phyloP scores from a whole-genome alignment of 2,888 invertebrate genomes.

The Gnatocerus cornutus region DNA sequence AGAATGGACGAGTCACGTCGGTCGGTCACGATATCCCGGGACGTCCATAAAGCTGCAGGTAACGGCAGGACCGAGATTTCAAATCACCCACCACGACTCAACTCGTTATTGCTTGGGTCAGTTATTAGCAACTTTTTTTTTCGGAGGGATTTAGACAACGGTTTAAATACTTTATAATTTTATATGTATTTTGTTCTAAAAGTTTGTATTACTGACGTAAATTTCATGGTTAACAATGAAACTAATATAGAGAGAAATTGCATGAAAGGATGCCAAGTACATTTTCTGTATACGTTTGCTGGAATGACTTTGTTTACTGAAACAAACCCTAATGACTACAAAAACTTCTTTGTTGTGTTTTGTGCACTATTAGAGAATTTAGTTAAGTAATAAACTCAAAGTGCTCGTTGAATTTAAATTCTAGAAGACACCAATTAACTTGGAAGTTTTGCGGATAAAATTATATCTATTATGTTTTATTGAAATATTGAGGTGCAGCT shows the following conservation, averaged over 20 bases:
- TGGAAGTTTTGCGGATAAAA: background rate
- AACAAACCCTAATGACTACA: conserved; percentile 48
- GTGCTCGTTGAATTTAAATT: conserved; percentile 8
- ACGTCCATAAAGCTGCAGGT: conserved; percentile 52
- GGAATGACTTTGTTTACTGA: conserved; percentile 50
- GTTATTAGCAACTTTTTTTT: conserved; percentile 20
- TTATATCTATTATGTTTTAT: background rate
- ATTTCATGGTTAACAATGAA: conserved; percentile 49
- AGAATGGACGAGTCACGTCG: conserved; percentile 51
- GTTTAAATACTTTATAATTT: conserved; percentile 42
- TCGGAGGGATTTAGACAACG: background rate
- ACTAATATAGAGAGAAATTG: conserved; percentile 47
- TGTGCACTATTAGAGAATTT: conserved; percentile 16
- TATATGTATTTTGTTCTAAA: conserved; percentile 37
- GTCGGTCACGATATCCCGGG: conserved; percentile 51
- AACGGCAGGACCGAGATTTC: conserved; percentile 52
- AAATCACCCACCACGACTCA: conserved; percentile 48
- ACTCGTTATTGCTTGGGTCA: conserved; percentile 47
- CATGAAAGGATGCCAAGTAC: conserved; percentile 51
- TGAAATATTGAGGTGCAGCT: background rate
- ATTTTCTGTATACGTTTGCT: conserved; percentile 43
- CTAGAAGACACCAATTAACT: background rate
- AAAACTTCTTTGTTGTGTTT: conserved; percentile 32
- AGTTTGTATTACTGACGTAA: conserved; percentile 34
- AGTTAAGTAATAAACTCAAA: conserved; percentile 28